A percentile compares a stretch with the other conserved stretches of the same genome.
Evolutionary conservation across 53 echinoderm and acorn worm species (phyloP).

Genomic region (Zoroaster sp.): DNA sequence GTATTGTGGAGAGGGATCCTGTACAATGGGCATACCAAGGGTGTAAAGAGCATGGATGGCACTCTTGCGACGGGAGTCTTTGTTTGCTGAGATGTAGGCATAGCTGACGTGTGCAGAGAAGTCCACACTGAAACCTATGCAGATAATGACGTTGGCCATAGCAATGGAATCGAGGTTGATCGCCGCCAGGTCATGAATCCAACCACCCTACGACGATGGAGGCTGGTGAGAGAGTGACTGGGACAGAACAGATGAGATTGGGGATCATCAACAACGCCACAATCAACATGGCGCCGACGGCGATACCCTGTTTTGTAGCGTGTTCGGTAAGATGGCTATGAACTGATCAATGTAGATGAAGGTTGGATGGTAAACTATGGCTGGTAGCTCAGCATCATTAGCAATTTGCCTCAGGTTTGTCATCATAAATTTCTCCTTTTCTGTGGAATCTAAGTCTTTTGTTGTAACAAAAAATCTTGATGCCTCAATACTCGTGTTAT

Average conservation of each 20-base stretch:
- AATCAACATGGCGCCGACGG: slow-evolving; percentile 74
- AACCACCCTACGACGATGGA: slow-evolving; percentile 82
- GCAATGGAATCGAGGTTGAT: too few relatives aligned
- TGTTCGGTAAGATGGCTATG: slow-evolving; percentile 68
- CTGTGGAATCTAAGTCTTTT: slow-evolving; percentile 28
- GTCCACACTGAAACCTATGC: too few relatives aligned
- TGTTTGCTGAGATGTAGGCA: too few relatives aligned
- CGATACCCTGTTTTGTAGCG: slow-evolving; percentile 77
- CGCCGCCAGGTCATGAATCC: too few relatives aligned
- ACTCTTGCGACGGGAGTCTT: slow-evolving; percentile 70
- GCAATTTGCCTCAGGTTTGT: slow-evolving; percentile 11
- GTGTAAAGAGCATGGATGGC: slow-evolving; percentile 74
- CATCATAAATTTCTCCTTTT: slow-evolving; percentile 66
- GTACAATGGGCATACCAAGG: slow-evolving; percentile 70
- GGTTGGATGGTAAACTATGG: slow-evolving; percentile 63
- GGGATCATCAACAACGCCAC: too few relatives aligned
- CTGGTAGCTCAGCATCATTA: slow-evolving; percentile 21
- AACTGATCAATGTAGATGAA: slow-evolving; percentile 84
- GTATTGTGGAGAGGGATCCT: too few relatives aligned
- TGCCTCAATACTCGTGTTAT: too few relatives aligned
- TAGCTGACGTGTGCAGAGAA: too few relatives aligned
- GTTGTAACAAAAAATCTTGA: slow-evolving; percentile 67
- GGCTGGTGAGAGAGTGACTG: slow-evolving; percentile 73
- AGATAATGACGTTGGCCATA: slow-evolving; percentile 90
- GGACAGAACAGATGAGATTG: too few relatives aligned